Percentiles rank a stretch among this genome's conserved stretches.
These are phyloP conservation scores for Merluccius polli DNA, from an alignment of 2,797 vertebrate genomes.

Conservation along the genomic window DNA sequence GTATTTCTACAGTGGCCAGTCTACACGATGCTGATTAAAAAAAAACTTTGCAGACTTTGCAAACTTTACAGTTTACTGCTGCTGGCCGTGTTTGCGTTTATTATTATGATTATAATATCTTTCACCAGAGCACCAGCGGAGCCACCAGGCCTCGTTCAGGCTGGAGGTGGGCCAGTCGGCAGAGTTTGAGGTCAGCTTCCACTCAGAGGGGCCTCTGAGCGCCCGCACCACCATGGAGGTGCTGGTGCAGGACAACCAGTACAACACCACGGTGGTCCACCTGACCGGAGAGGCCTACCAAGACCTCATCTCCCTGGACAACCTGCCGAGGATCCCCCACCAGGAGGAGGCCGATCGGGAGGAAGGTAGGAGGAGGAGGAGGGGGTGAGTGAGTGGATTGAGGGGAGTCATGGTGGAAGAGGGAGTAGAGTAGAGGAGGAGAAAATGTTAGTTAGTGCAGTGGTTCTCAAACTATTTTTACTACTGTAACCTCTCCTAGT, in stretches of 20 bases:
- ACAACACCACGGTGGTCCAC: constrained; percentile 67
- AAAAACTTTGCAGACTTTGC: no score
- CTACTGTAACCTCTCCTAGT: no score
- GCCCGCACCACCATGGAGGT: constrained; percentile 68
- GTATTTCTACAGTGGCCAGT: no score
- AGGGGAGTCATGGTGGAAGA: no score
- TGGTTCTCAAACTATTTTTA: no score
- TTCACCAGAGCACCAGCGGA: constrained; percentile 44
- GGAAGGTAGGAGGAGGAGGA: constrained; percentile 37
- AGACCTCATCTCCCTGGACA: constrained; percentile 79
- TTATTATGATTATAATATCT: no score
- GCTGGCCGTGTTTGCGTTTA: no score
- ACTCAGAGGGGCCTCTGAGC: constrained; percentile 59
- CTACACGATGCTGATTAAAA: no score
- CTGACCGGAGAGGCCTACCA: constrained; percentile 79
- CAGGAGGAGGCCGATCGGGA: constrained; percentile 56
- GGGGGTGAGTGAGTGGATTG: no score
- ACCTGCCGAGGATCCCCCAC: constrained; percentile 58
- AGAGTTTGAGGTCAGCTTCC: constrained; percentile 77
- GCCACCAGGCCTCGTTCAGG: constrained; percentile 63
- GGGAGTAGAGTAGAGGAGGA: no score
- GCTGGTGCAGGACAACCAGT: constrained; percentile 75
- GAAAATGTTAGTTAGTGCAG: no score
- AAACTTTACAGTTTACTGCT: no score
- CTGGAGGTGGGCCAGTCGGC: constrained; percentile 64